A percentile compares a stretch with the other conserved stretches of the same genome.
Conservation (phyloP, 2,113 vertebrate genomes). For the Rhizomys pruinosus region DNA sequence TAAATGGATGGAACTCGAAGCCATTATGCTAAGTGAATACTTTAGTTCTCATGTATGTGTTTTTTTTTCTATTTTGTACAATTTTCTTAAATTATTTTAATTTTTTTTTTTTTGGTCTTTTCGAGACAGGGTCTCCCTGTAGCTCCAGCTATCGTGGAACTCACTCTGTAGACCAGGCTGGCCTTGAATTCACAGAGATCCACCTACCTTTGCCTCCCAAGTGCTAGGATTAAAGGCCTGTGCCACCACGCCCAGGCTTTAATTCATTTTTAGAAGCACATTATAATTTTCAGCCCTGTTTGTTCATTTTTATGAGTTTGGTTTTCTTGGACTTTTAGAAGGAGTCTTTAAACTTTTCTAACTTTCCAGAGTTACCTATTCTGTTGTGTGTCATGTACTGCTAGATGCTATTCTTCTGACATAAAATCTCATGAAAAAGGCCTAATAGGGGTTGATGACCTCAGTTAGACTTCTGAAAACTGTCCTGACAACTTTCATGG, state of each 20-base stretch:
- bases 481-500: fast-evolving
- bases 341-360: background rate
- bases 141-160: too few species aligned
- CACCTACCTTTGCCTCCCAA: too few species aligned
- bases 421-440: background rate
- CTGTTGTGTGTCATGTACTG: background rate
- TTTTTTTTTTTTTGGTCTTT: too few species aligned
- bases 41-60: background rate
- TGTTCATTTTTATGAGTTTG: constrained; percentile 26
- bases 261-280: background rate
- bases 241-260: too few species aligned
- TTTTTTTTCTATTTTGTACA: background rate
- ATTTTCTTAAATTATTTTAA: background rate
- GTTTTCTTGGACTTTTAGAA: constrained; percentile 37
- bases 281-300: background rate
- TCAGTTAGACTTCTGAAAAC: background rate
- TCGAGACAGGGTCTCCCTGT: too few species aligned
- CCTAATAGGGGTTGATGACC: background rate
- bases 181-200: too few species aligned
- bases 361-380: constrained; percentile 28
- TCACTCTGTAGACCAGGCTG: too few species aligned
- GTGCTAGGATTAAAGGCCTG: too few species aligned
- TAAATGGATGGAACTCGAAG: too few species aligned
- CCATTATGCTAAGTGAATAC: too few species aligned
- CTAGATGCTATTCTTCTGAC: background rate